Evolutionary conservation across 2,797 vertebrate species (phyloP), one percentile per base, ranked within the genome.

Genomic region (Spinus olivaceus): DNA sequence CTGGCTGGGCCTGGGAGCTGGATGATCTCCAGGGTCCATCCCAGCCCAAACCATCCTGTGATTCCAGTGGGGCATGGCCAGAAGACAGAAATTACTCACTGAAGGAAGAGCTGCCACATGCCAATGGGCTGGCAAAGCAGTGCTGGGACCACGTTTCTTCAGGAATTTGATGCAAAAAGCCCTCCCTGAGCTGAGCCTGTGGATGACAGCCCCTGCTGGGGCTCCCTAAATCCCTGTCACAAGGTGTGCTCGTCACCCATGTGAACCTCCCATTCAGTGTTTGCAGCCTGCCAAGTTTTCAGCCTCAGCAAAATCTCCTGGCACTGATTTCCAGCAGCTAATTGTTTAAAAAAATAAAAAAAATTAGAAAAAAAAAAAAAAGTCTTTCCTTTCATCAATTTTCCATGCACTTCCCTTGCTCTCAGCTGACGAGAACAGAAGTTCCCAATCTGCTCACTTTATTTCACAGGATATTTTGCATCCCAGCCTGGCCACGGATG

Each of bases 371-470:
- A 17, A 23, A 22, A 23, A 44, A 10, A 16, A 10, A 5, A 46
- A 88, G 19, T 65, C 57, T 79, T 84, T 70, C 79, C 69, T 94
- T 86, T 83, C 72, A 65, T 81, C 80, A 42, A 0, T 89, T 94
- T 95, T 71, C 80, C 14, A 0, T 6, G 49, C 3, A 1, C 81
- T 90, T 72, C 77, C 72, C 69, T 86, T 8, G 0, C 69, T 73
- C 81, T 89, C 69, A 22, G 78, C 56, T 81, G 67, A 86, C 0
- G 1, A 66, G 83, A 94, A 32, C 85, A 96, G 88, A 96, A 88
- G 90, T 81, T 84, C 81, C 81, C 90, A 91, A 93, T 88, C 88
- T 96, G 90, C 73, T 86, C 28, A 5, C 86, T 92, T 56, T 64
- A 41, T 80, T 82, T 86, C 80, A 28, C 71, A 49, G 80, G 47